These are phyloP conservation scores for Apoderus coryli DNA, from an alignment of 2,888 invertebrate genomes.

Conservation along the genomic window DNA sequence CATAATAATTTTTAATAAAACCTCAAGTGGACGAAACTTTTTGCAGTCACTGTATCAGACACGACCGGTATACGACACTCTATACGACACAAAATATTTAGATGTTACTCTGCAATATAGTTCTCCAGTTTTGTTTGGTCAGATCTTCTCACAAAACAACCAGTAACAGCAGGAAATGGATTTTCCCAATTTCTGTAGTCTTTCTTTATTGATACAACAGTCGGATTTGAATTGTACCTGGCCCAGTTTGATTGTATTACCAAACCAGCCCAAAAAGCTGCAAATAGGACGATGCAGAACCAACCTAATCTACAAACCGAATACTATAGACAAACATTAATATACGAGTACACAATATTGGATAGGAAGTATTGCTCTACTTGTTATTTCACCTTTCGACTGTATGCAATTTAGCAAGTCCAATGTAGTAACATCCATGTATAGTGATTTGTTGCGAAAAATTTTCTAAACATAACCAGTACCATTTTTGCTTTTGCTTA, in stretches of 20 bases:
- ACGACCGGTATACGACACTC: too few species aligned
- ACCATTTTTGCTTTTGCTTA: too few species aligned
- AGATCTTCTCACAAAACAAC: conserved; percentile 34
- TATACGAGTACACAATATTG: too few species aligned
- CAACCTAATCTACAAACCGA: conserved; percentile 35
- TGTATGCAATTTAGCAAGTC: conserved; percentile 19
- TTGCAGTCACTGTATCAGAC: too few species aligned
- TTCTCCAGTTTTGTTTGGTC: conserved; percentile 26
- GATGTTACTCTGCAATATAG: conserved; percentile 27
- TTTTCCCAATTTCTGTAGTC: conserved; percentile 47
- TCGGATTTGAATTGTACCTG: conserved; percentile 44
- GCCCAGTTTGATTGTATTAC: conserved; percentile 40
- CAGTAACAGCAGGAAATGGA: conserved; percentile 42
- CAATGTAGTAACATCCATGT: conserved; percentile 24
- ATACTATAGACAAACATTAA: too few species aligned
- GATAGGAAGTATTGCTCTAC: too few species aligned
- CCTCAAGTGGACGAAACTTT: too few species aligned
- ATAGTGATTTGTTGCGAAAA: conserved; percentile 25
- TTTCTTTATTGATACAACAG: conserved; percentile 47
- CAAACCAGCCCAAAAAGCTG: conserved; percentile 33
- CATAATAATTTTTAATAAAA: too few species aligned
- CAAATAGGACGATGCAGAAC: conserved; percentile 28
- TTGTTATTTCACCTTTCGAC: conserved; percentile 24
- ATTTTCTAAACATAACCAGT: too few species aligned
- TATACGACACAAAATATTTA: too few species aligned